phyloP scores from a whole-genome alignment of 2,113 vertebrate genomes.

The Ictidomys tridecemlineatus region DNA sequence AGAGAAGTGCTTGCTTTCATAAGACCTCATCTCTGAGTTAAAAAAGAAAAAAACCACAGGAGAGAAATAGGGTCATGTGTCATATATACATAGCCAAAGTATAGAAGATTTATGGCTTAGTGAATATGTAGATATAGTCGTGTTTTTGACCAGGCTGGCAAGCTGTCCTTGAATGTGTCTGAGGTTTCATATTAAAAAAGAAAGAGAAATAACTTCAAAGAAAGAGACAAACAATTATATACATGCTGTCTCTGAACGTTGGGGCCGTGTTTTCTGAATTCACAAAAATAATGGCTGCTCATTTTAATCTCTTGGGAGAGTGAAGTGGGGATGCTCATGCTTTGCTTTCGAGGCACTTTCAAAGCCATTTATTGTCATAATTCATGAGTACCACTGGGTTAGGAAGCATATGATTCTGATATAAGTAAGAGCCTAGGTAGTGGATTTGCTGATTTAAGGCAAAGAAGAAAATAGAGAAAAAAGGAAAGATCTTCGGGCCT shows the following conservation, averaged over 20 bases:
- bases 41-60: conserved; percentile 82
- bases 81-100: conserved; percentile 87
- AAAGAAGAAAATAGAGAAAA: conserved; percentile 75
- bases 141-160: conserved; percentile 89
- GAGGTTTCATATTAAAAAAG: conserved; percentile 70
- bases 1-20: conserved; percentile 80
- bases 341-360: conserved; percentile 89
- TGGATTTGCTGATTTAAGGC: too few species aligned
- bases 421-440: conserved; percentile 78
- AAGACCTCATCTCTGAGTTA: conserved; percentile 84
- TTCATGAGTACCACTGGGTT: conserved; percentile 85
- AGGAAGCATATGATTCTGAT: conserved; percentile 82
- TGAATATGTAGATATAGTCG: conserved; percentile 89
- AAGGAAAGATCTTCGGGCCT: conserved; percentile 58
- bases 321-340: conserved; percentile 85
- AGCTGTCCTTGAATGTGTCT: conserved; percentile 88
- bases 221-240: conserved; percentile 87
- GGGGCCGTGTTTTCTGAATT: conserved; percentile 86
- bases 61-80: conserved; percentile 90
- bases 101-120: conserved; percentile 91
- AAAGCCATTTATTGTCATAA: conserved; percentile 88
- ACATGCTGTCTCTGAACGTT: conserved; percentile 84
- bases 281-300: conserved; percentile 87
- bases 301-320: conserved; percentile 84
- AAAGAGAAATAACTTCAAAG: conserved; percentile 76